Percentiles rank a stretch among this genome's conserved stretches.
phyloP scores from a whole-genome alignment of 2,113 vertebrate genomes.

The Colistium nudipinnis region DNA sequence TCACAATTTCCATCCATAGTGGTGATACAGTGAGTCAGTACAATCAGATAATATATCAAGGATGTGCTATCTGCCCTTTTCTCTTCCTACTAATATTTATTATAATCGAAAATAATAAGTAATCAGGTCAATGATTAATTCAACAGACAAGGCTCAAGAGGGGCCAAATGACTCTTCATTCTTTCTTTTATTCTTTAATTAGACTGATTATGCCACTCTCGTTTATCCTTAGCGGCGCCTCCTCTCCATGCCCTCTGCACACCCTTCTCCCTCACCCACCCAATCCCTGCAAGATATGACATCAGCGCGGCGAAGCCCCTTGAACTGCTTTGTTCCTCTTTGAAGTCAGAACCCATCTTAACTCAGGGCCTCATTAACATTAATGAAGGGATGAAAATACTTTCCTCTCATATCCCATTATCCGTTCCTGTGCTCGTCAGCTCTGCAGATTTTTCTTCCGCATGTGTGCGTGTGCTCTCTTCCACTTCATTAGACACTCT shows the following conservation, averaged over 20 bases:
- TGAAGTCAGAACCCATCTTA: slow-evolving; percentile 46
- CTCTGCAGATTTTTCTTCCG: background rate
- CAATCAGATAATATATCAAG: background rate
- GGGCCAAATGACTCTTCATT: background rate
- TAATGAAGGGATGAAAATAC: slow-evolving; percentile 65
- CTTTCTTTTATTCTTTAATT: background rate
- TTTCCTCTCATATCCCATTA: slow-evolving; percentile 51
- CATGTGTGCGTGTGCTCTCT: background rate
- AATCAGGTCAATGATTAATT: no score
- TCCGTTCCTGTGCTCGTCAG: slow-evolving; percentile 40
- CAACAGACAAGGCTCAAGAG: no score
- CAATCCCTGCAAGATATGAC: slow-evolving; percentile 47
- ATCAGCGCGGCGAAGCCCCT: slow-evolving; percentile 30
- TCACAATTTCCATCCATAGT: slow-evolving; percentile 25
- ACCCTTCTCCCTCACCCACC: background rate
- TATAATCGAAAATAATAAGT: no score
- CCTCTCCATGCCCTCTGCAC: background rate
- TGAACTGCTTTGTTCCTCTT: slow-evolving; percentile 39
- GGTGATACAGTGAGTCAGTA: background rate
- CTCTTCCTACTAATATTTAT: no score
- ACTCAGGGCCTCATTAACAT: slow-evolving; percentile 58
- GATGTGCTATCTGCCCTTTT: background rate
- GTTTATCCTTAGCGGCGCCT: background rate
- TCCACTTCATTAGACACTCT: background rate
- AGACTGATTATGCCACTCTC: background rate